phyloP scores from a whole-genome alignment of 2,113 vertebrate genomes.

The Ailuropoda melanoleuca region DNA sequence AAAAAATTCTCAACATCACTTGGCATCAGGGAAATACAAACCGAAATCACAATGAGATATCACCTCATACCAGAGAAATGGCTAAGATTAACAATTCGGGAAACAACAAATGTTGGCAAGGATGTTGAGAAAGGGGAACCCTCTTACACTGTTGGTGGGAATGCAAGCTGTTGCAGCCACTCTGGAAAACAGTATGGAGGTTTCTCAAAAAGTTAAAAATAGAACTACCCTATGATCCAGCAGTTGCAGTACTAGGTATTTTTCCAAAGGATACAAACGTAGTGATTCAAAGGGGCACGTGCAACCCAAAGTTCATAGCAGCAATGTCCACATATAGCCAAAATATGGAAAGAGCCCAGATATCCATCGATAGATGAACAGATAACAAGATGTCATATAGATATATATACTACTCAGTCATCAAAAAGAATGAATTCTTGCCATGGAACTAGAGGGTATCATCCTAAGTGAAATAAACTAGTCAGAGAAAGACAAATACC shows the following conservation, averaged over 20 bases:
- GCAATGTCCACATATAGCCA: not conserved
- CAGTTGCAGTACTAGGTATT: not conserved
- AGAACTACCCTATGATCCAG: not conserved
- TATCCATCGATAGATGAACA: not conserved
- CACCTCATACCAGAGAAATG: not conserved
- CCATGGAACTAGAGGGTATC: not conserved
- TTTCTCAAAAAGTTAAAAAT: not conserved
- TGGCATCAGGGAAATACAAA: not conserved
- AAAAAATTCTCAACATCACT: not conserved
- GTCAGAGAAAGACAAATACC: not conserved
- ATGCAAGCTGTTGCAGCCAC: not conserved
- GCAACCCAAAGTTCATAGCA: not conserved
- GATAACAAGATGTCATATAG: not conserved
- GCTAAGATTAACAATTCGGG: not conserved
- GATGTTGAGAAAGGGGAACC: not conserved
- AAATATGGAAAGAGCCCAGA: not conserved
- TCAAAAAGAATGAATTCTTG: not conserved
- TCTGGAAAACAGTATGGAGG: not conserved
- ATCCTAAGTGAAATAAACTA: not conserved
- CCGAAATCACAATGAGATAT: not conserved
- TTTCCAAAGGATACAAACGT: not conserved
- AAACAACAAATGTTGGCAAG: not conserved
- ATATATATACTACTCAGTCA: not conserved
- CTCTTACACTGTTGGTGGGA: not conserved
- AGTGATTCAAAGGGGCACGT: not conserved